Base-by-base conservation (phyloP, 2,888 invertebrate species). In the Epirrhoe tristata region DNA sequence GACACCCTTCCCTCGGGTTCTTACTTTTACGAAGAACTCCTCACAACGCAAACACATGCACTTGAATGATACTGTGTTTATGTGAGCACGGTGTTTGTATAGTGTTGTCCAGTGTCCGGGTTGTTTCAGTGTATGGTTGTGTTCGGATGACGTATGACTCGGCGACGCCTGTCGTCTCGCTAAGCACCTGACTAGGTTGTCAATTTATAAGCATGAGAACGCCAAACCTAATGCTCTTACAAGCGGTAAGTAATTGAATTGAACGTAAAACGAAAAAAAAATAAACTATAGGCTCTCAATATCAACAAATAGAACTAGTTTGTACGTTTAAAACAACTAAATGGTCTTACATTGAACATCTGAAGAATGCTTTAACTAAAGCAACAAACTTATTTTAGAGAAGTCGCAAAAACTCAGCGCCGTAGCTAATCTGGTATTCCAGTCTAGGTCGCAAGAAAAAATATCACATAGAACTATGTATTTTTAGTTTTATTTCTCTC, bases 401-500 rank as follows among this genome's bases (percentile, higher is more conserved):
- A n/a, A n/a, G 34, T 31, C 48, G 6, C 57, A 34, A 48, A 43
- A 55, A 17, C 12, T 57, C 31, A 31, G 17, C 58, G 32, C 43
- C n/a, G 36, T 16, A 68, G 31, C 51, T 34, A 61, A 66, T 64
- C 53, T 53, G 34, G 50, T 17, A 50, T 56, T 63, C 67, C 52
- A 69, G 67, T 55, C 54, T 59, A 65, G 59, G 58, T 57, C 54
- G 53, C 66, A 57, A 52, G 56, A 70, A 63, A 69, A 69, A 68
- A 67, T 63, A 72, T 64, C 63, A n/a, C n/a, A 43, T 43, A 43
- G 39, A 43, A 48, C 16, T 48, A 16, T 16, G 48, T 48, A 16
- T 48, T 16, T 48, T 14, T 72, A 67, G 59, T 68, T 71, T 70
- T 79, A 80, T 79, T 81, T 71, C 75, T 71, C 76, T 59, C 65